Evolutionary conservation across 2,888 invertebrate genomes (phyloP).

Genomic region (Strigamia maritima): DNA sequence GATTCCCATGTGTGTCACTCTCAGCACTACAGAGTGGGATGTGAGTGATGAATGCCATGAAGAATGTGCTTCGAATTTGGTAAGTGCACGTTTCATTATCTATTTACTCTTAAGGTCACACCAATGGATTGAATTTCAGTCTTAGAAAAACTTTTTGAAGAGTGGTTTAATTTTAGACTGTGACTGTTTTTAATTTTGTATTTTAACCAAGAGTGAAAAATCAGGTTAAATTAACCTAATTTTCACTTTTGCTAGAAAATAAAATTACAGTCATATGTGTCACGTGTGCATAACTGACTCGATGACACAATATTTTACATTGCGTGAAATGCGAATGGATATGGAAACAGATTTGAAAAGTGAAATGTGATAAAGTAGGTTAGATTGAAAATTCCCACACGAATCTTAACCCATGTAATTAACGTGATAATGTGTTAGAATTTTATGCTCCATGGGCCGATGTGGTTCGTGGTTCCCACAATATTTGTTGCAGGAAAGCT

Average conservation of each 20-base stretch:
- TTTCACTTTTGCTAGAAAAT: too few relatives aligned
- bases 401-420: slow-evolving; percentile 11
- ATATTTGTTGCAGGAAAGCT: neutral
- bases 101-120: slow-evolving; percentile 20
- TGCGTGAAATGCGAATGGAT: neutral
- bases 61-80: slow-evolving; percentile 33
- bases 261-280: neutral
- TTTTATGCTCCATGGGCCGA: slow-evolving; percentile 22
- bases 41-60: slow-evolving; percentile 33
- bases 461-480: slow-evolving; percentile 22
- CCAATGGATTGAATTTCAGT: slow-evolving; percentile 9
- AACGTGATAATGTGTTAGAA: neutral
- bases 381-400: slow-evolving; percentile 17
- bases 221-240: too few relatives aligned
- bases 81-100: slow-evolving; percentile 2
- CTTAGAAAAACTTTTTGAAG: neutral
- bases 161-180: too few relatives aligned
- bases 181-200: neutral
- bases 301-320: slow-evolving; percentile 11
- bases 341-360: neutral
- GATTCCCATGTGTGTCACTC: slow-evolving; percentile 25
- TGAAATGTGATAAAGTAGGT: neutral
- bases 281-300: neutral
- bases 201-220: neutral
- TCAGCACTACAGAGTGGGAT: slow-evolving; percentile 9